Conservation (phyloP, 2,113 vertebrate species). For the Zosterops borbonicus region DNA sequence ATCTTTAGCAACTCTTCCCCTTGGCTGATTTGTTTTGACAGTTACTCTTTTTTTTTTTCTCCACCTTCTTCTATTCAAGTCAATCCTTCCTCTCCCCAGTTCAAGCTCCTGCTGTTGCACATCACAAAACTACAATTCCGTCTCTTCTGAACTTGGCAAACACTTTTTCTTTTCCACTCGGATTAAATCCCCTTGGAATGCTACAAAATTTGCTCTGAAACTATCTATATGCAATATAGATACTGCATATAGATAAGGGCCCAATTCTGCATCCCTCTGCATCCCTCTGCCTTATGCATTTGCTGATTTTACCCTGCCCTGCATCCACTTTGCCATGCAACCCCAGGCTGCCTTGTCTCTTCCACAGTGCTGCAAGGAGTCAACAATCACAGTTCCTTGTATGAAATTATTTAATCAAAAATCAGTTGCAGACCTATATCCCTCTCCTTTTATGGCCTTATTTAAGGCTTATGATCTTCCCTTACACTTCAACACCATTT, state of each 20-base stretch:
- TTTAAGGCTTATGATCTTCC: background rate
- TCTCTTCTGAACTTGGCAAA: background rate
- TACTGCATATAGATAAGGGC: background rate
- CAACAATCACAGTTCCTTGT: background rate
- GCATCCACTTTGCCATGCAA: background rate
- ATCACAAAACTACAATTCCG: background rate
- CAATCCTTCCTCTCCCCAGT: background rate
- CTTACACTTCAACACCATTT: background rate
- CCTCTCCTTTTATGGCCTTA: background rate
- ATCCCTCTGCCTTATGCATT: background rate
- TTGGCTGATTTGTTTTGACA: background rate
- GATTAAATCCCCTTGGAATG: background rate
- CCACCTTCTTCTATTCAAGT: background rate
- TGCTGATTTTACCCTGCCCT: background rate
- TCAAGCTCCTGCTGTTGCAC: background rate
- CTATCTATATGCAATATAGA: background rate
- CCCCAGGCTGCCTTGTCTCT: background rate
- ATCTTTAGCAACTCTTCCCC: background rate
- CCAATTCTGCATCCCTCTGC: background rate
- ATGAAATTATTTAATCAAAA: background rate
- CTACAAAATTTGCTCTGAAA: background rate
- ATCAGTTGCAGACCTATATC: background rate
- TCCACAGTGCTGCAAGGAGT: background rate
- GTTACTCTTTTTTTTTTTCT: background rate
- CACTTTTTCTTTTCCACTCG: background rate